These are phyloP conservation scores for Paratrypauchen microcephalus DNA, from an alignment of 2,797 vertebrate species.

Conservation along the genomic window DNA sequence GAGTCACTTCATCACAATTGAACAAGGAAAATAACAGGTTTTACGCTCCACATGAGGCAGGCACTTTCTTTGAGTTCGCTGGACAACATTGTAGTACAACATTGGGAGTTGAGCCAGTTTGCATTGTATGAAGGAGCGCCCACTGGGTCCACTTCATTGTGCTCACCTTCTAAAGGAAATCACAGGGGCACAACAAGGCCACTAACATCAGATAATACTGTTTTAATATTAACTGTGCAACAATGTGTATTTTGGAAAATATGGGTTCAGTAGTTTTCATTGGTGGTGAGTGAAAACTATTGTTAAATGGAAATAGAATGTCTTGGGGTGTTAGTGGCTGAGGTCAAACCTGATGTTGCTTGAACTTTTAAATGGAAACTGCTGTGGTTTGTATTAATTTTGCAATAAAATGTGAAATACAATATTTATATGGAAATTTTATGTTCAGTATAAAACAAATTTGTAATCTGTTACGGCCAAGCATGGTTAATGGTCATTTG, in stretches of 20 bases:
- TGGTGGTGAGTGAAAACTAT: no score
- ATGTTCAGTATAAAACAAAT: no score
- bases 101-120: slow-evolving; percentile 42
- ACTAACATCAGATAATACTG: slow-evolving; percentile 42
- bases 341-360: no score
- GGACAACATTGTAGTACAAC: background rate
- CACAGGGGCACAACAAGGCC: slow-evolving; percentile 22
- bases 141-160: slow-evolving; percentile 43
- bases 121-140: slow-evolving; percentile 45
- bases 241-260: background rate
- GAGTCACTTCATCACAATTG: background rate
- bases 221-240: slow-evolving; percentile 15
- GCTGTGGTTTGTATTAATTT: background rate
- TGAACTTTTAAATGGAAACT: background rate
- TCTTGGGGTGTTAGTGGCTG: no score
- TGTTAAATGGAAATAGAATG: no score
- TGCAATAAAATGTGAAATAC: no score
- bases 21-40: background rate
- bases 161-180: slow-evolving; percentile 37
- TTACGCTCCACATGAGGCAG: background rate
- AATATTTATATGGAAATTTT: no score
- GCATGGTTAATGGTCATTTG: no score
- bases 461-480: no score
- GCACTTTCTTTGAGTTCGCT: background rate
- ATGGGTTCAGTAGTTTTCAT: background rate